Percentiles rank a stretch among this genome's conserved stretches.
Evolutionary conservation across 2,797 vertebrate species (phyloP).

Genomic region (Bradypodion pumilum): DNA sequence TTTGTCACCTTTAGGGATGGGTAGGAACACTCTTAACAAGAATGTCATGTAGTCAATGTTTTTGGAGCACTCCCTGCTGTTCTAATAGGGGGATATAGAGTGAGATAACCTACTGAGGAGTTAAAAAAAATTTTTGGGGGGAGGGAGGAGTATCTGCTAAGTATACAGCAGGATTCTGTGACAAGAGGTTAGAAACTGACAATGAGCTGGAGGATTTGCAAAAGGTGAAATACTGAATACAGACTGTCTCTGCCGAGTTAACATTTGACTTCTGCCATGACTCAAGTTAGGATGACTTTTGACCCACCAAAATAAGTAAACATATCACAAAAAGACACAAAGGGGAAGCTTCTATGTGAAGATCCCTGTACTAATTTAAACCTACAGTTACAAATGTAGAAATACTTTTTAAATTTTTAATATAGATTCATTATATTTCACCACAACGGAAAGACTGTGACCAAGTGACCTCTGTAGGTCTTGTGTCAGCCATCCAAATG

Average conservation of each 20-base stretch:
- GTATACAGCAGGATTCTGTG: conserved; percentile 18
- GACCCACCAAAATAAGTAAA: no score
- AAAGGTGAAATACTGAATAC: rapidly evolving
- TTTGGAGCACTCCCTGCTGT: no score
- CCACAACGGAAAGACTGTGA: background rate
- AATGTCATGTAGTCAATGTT: no score
- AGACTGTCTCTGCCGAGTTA: background rate
- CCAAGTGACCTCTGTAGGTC: background rate
- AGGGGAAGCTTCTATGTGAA: background rate
- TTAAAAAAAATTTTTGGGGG: no score
- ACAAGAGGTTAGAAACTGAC: conserved; percentile 22
- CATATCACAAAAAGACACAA: no score
- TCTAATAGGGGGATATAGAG: no score
- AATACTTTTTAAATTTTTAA: background rate
- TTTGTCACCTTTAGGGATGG: no score
- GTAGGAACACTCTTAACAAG: no score
- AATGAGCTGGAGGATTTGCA: conserved; percentile 35
- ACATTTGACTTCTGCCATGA: background rate
- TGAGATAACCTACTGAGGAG: no score
- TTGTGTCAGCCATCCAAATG: background rate
- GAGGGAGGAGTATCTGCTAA: conserved; percentile 6
- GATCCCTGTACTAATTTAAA: background rate
- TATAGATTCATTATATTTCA: background rate
- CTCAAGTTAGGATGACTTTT: no score
- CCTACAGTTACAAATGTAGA: background rate